Conservation (phyloP, 2,113 vertebrate genomes). For the Garra rufa region DNA sequence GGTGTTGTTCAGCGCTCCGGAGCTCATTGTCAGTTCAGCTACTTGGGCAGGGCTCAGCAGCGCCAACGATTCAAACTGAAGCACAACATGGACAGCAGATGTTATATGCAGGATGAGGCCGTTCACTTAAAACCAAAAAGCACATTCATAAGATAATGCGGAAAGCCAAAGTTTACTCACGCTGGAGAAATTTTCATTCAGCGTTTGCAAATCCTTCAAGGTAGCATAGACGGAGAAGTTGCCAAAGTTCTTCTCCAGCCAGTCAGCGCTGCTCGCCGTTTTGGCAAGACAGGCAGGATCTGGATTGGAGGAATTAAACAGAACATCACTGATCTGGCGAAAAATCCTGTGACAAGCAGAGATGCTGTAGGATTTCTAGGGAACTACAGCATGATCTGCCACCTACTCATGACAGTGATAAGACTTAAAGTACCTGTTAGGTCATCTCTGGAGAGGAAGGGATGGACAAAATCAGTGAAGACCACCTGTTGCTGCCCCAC, state of each 20-base stretch:
- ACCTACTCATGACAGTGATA: neutral
- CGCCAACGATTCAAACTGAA: neutral
- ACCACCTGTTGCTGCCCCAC: conserved; percentile 33
- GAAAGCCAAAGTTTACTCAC: conserved; percentile 53
- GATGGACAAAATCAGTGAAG: conserved; percentile 59
- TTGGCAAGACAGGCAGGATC: conserved; percentile 61
- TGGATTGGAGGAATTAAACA: neutral
- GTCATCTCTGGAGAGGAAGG: conserved; percentile 61
- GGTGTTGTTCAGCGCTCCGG: conserved; percentile 2
- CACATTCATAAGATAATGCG: neutral
- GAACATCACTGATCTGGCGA: neutral
- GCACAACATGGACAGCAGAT: neutral
- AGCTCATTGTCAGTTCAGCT: conserved; percentile 42
- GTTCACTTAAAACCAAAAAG: too few relatives aligned
- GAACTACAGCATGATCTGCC: neutral
- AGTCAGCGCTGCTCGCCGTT: conserved; percentile 19
- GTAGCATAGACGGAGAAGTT: conserved; percentile 54
- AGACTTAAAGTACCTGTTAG: conserved; percentile 51
- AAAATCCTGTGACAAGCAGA: neutral
- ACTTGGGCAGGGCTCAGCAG: conserved; percentile 16
- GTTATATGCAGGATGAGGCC: neutral
- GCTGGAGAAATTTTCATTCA: conserved; percentile 62
- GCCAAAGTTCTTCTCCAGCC: conserved; percentile 61
- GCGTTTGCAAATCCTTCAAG: conserved; percentile 52
- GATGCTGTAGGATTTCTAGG: neutral